Evolutionary conservation across 2,888 invertebrate species (phyloP), one percentile per base, ranked within the genome.

Genomic region (Ennomos erosarius): DNA sequence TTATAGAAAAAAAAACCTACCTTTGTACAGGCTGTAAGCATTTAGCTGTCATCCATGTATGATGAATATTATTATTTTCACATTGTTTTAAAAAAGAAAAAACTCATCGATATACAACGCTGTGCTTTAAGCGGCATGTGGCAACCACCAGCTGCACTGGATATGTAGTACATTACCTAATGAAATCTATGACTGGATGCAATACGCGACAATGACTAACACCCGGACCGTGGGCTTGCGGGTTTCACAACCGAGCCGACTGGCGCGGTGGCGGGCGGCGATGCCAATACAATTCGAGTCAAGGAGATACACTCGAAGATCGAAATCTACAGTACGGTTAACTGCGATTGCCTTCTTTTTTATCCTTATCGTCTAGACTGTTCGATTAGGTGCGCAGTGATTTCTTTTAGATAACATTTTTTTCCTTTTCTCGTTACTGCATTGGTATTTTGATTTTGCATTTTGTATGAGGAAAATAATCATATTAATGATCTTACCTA

Each of bases 151-250:
- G 67, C 64, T 73, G 76, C 71, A 71, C 67, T 74, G 35, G 36
- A 54, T 57, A 52, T 58, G 50, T 55, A 65, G 56, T 51, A 37
- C 53, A 55, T 63, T 61, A 63, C 56, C 43, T 62, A 58, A n/a
- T n/a, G n/a, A n/a, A n/a, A 65, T 59, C 54, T 50, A 55, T 55
- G 55, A 51, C 40, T 46, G 53, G 46, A 54, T 84, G 84, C 85
- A 84, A 83, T 82, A 82, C 78, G 79, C 82, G 85, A 89, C 90
- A 88, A 86, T 88, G 86, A 87, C 80, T 87, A 85, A 87, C 80
- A 80, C 75, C 77, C 70, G 71, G 51, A 42, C 69, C 66, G 77
- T 81, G 78, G 83, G 79, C 83, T 26, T 78, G 79, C 82, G 77
- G 78, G 78, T 90, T 88, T 87, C 83, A 82, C 82, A 90, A 90